Conservation (phyloP, 1,140 invertebrate genomes). For the Drosophila jambulina region DNA sequence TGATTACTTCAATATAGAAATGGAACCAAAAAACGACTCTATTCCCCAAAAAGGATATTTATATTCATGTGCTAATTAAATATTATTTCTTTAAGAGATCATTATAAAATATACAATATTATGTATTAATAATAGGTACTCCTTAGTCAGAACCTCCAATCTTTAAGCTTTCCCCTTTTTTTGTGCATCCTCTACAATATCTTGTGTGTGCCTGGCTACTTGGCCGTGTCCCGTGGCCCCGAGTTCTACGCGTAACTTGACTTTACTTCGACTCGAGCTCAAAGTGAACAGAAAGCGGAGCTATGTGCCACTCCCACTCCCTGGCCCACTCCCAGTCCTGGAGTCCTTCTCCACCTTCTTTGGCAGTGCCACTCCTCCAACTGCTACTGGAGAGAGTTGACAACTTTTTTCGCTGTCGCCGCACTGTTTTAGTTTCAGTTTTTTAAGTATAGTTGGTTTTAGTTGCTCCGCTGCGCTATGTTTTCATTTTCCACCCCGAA, state of each 20-base stretch:
- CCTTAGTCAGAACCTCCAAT: neutral
- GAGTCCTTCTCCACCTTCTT: conserved; percentile 8
- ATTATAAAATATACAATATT: too few species aligned
- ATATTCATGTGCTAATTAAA: too few species aligned
- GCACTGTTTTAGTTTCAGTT: conserved; percentile 69
- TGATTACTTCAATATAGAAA: too few species aligned
- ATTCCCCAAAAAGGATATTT: too few species aligned
- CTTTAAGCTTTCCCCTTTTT: neutral
- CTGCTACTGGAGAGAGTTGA: conserved; percentile 58
- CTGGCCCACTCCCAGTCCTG: neutral
- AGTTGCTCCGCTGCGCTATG: conserved; percentile 54
- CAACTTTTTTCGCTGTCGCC: conserved; percentile 74
- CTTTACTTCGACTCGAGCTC: conserved; percentile 53
- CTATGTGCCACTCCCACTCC: conserved; percentile 12
- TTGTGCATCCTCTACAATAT: conserved; percentile 3
- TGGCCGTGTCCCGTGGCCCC: conserved; percentile 42
- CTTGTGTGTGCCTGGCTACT: conserved; percentile 50
- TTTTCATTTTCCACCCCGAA: conserved; percentile 39
- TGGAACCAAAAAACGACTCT: too few species aligned
- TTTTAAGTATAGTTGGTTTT: conserved; percentile 78
- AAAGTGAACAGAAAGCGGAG: conserved; percentile 53
- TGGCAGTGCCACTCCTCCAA: conserved; percentile 8
- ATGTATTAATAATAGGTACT: neutral
- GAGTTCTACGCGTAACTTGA: conserved; percentile 72
- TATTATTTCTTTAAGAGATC: too few species aligned